Conservation (phyloP, 2,113 vertebrate species). For the Pseudorectes ferrugineus region DNA sequence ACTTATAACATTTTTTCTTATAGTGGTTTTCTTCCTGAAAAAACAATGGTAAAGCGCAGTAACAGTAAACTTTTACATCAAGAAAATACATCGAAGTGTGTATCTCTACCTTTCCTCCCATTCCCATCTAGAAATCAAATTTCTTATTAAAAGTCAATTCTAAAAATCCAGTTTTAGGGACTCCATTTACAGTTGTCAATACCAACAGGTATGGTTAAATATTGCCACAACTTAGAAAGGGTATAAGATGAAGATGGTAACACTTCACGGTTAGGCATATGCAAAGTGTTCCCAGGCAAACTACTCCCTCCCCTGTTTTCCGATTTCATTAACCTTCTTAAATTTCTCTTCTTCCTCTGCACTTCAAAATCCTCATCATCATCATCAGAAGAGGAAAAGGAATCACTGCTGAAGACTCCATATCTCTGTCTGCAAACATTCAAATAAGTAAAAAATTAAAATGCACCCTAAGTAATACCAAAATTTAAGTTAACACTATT, state of each 20-base stretch:
- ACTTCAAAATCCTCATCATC: not conserved
- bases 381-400: not conserved
- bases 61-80: not conserved
- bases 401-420: not conserved
- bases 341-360: conserved; percentile 69
- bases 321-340: conserved; percentile 77
- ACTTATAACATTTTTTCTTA: not conserved
- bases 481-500: not conserved
- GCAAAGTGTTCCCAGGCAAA: not conserved
- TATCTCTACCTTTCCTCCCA: not conserved
- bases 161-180: not conserved
- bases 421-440: not conserved
- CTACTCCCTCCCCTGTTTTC: not conserved
- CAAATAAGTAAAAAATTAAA: not conserved
- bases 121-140: not conserved
- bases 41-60: not conserved
- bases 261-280: not conserved
- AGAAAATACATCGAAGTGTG: not conserved
- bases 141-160: not conserved
- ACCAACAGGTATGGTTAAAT: not conserved
- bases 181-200: not conserved
- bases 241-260: not conserved
- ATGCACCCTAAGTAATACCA: not conserved
- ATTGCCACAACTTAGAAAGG: not conserved
- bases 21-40: not conserved